Conservation (phyloP, 2,113 vertebrate genomes). For the Myotis brandtii region DNA sequence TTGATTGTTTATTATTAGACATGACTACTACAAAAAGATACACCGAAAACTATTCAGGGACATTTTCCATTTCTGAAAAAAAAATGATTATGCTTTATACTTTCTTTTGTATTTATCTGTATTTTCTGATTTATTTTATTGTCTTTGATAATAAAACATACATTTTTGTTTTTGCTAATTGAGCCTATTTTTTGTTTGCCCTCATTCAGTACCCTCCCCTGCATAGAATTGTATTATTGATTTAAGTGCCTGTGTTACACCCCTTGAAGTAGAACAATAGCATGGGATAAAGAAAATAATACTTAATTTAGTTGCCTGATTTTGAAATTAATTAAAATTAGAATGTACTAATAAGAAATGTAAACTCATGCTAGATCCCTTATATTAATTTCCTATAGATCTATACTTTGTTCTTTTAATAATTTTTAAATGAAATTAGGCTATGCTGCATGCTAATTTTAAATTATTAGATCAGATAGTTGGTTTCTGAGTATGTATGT, state of each 20-base stretch:
- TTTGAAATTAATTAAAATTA: conserved; percentile 51
- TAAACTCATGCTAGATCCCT: background rate
- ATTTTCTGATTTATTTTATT: conserved; percentile 83
- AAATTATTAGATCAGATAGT: background rate
- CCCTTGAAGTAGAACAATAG: conserved; percentile 2
- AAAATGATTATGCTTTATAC: conserved; percentile 76
- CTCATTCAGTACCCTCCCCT: conserved; percentile 14
- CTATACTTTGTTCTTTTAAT: conserved; percentile 19
- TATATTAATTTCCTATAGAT: conserved; percentile 10
- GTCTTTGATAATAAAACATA: conserved; percentile 83
- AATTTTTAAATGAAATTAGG: conserved; percentile 48
- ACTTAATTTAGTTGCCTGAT: background rate
- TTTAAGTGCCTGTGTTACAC: background rate
- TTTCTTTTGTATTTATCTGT: conserved; percentile 81
- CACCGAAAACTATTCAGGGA: conserved; percentile 74
- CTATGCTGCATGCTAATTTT: background rate
- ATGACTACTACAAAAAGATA: conserved; percentile 73
- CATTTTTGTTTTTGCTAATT: conserved; percentile 86
- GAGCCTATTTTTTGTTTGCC: conserved; percentile 56
- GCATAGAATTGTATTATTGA: background rate
- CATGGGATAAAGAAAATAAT: conserved; percentile 7
- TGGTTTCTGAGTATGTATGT: conserved; percentile 4
- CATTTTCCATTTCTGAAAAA: conserved; percentile 78
- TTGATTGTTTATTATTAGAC: conserved; percentile 76
- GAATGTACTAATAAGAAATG: background rate